These are phyloP conservation scores for Petrocephalus sullivani DNA, from an alignment of 2,797 vertebrate species.

Conservation along the genomic window DNA sequence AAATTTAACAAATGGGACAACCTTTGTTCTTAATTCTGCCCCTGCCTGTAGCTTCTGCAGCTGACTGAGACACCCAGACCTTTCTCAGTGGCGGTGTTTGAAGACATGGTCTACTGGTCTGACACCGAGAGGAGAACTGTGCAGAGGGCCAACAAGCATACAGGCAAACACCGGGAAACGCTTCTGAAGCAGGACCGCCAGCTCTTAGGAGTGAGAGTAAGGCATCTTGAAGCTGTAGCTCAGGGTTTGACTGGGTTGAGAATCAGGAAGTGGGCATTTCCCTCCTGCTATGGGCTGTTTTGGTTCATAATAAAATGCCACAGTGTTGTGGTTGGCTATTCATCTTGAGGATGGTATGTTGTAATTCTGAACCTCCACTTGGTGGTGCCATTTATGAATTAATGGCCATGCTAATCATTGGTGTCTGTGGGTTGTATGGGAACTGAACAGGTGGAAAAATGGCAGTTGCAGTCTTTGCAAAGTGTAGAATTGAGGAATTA, in stretches of 20 bases:
- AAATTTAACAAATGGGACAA: background rate
- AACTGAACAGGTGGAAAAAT: background rate
- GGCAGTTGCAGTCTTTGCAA: background rate
- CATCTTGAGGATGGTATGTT: background rate
- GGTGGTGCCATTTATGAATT: background rate
- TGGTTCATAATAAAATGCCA: too few species aligned
- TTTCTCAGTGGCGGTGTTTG: conserved; percentile 75
- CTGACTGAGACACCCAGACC: conserved; percentile 70
- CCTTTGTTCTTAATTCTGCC: background rate
- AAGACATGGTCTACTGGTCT: conserved; percentile 80
- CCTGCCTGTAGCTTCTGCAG: conserved; percentile 66
- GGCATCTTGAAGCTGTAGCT: background rate
- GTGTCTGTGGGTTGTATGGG: background rate
- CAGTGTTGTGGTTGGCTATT: too few species aligned
- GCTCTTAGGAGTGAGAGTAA: conserved; percentile 80
- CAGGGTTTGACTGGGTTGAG: background rate
- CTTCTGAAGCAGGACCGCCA: conserved; percentile 77
- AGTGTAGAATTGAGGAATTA: background rate
- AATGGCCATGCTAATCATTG: background rate
- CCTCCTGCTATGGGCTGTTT: too few species aligned
- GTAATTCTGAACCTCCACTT: background rate
- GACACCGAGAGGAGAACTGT: conserved; percentile 72
- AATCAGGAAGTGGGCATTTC: background rate
- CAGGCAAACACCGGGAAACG: conserved; percentile 72
- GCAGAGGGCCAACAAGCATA: conserved; percentile 72